Base-by-base conservation (phyloP, 2,113 vertebrate species). In the Micronisus gabar region DNA sequence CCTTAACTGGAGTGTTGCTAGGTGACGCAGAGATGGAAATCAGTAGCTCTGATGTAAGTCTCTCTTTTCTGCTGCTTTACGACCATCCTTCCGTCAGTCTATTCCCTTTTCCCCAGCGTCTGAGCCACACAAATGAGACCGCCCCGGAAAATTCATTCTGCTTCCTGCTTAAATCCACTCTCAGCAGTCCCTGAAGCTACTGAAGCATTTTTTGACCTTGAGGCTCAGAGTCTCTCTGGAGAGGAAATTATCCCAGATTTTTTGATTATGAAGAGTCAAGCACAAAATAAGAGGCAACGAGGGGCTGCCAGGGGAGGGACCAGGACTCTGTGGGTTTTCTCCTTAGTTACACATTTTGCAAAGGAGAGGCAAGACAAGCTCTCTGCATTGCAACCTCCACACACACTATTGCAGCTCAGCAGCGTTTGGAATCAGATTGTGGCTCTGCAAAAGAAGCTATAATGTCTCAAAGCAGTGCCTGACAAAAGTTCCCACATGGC, bases 1-100 rank as follows among this genome's bases (percentile, higher is more conserved):
- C 89, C 95, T 88, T 96, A 93, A 23, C 9, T 4, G 85, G 75
- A 79, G 32, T n/a, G 94, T 95, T 98, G 95, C 92, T 96, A 96
- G 87, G 96, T 94, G 92, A 97, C 43, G 72, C 79, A 65, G 81
- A 20, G 21, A 85, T 79, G 86, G 88, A 87, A 92, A 93, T 92
- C 7, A 48, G 79, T 18, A 52, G 70, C 53, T 93, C 81, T 94
- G 86, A 80, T 68, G 87, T 40, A 73, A 83, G 66, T 72, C 6
- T 38, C 83, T 40, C 59, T 53, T 92, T 93, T 81, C 81, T 88
- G 83, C 80, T 36, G 36, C 67, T 70, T 94, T 95, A 36, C 74
- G 78, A 95, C 38, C 41, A 41, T 76, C 62, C n/a, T 16, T 76
- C 71, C 81, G n/a, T 95, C 96, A 96, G 21, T 34, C 87, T 38